phyloP scores from a whole-genome alignment of 2,888 invertebrate species.

The Sphaeridia pumilis region DNA sequence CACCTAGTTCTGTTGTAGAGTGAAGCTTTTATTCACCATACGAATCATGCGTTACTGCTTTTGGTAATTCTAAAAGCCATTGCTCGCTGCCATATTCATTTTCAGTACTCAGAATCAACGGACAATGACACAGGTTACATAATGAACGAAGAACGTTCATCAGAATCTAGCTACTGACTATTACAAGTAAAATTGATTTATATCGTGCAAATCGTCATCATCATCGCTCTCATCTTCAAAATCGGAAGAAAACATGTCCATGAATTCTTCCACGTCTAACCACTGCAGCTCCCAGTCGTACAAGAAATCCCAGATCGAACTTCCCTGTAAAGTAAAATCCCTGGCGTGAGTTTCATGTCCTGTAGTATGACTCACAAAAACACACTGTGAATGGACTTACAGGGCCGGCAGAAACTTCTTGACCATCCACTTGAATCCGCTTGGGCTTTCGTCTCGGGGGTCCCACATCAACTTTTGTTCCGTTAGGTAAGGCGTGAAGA shows the following conservation, averaged over 20 bases:
- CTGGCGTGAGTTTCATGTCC: no score
- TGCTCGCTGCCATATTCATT: no score
- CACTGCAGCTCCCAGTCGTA: slow-evolving; percentile 51
- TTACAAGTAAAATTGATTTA: slow-evolving; percentile 4
- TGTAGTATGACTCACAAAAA: no score
- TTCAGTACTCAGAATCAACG: no score
- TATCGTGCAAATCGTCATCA: slow-evolving; percentile 49
- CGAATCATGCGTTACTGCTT: no score
- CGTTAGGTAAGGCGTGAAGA: slow-evolving; percentile 64
- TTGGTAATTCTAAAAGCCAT: no score
- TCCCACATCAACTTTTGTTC: slow-evolving; percentile 57
- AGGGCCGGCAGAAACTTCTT: slow-evolving; percentile 6
- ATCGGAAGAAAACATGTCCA: slow-evolving; percentile 46
- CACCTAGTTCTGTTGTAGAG: no score
- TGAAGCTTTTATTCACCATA: no score
- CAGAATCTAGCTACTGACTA: no score
- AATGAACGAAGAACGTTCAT: no score
- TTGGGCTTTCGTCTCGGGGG: slow-evolving; percentile 51
- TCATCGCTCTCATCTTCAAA: slow-evolving; percentile 44
- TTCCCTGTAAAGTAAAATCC: slow-evolving; percentile 45
- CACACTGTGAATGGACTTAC: no score
- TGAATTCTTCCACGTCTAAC: slow-evolving; percentile 43
- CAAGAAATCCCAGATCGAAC: slow-evolving; percentile 58
- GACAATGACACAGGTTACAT: no score
- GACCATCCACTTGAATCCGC: slow-evolving; percentile 42